Evolutionary conservation across 2,888 invertebrate genomes (phyloP), one percentile per base, ranked within the genome.

Genomic region (Cephus sareptanus): DNA sequence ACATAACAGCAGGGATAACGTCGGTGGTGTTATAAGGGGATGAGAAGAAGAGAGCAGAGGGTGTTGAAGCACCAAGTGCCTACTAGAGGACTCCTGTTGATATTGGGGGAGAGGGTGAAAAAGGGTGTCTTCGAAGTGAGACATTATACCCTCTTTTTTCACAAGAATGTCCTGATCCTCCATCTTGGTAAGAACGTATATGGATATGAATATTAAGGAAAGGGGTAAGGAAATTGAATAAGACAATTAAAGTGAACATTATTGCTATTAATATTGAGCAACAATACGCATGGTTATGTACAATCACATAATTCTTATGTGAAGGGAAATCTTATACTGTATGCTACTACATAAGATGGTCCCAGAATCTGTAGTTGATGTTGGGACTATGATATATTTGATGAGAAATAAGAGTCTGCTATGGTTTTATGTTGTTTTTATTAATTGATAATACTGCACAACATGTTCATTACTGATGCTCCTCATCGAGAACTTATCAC

Each of bases 391-490:
- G 40, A 15, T 56, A 56, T 2, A 23, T 23, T 23, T 23, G 56
- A 56, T 56, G 2, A 23, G 56, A 56, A 56, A 23, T 23, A 23
- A 56, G 23, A 56, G 9, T 56, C 2, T 56, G 23, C 23, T 23
- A 35, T 30, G 23, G 37, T 30, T 74, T 75, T 31, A 56, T 30
- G 12, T 31, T 31, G 80, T 78, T 80, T 90, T 90, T 89, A 89
- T 90, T 90, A 79, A 81, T 83, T 83, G 80, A 82, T 90, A 90
- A 90, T 90, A 90, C 90, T 90, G 90, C 89, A 87, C 87, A 88
- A 87, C 85, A 86, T 83, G 82, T 87, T 80, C 76, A 81, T 83
- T 84, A 79, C 81, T 79, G 68, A 81, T 83, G 82, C 79, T 86
- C 82, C 83, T 84, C 81, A 81, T 79, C 77, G 79, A 82, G 85